A percentile compares a stretch with the other conserved stretches of the same genome.
Evolutionary conservation across 2,113 vertebrate genomes (phyloP).

Genomic region (Hydropotes inermis): DNA sequence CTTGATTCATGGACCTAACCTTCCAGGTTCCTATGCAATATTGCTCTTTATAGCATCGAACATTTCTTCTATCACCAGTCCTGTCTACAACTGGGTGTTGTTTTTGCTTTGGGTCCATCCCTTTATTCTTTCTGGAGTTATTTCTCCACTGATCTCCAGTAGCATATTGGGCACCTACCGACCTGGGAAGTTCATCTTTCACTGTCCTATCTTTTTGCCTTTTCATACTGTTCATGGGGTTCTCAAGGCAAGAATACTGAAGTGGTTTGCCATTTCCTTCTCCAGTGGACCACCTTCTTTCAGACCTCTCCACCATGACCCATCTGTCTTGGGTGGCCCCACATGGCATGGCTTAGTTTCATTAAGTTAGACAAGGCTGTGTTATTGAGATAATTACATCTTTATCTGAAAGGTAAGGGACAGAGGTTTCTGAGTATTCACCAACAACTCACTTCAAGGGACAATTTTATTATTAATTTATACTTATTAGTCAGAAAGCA

Average conservation of each 20-base stretch:
- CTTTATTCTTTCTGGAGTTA: neutral
- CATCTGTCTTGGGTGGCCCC: too few relatives aligned
- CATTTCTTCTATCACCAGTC: neutral
- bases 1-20: neutral
- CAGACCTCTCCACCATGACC: neutral
- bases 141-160: neutral
- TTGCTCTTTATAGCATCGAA: neutral
- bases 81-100: neutral
- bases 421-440: neutral
- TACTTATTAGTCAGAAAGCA: neutral
- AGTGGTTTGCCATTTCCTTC: neutral
- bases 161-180: neutral
- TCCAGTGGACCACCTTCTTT: neutral
- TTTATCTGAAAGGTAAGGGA: neutral
- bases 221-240: neutral
- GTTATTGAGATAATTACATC: neutral
- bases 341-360: neutral
- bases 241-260: neutral
- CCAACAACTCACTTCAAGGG: neutral
- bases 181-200: neutral
- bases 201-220: neutral
- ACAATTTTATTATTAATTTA: neutral
- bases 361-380: neutral
- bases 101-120: neutral
- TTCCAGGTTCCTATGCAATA: neutral